Evolutionary conservation across 2,888 invertebrate species (phyloP).

Genomic region (Beris morrisii): DNA sequence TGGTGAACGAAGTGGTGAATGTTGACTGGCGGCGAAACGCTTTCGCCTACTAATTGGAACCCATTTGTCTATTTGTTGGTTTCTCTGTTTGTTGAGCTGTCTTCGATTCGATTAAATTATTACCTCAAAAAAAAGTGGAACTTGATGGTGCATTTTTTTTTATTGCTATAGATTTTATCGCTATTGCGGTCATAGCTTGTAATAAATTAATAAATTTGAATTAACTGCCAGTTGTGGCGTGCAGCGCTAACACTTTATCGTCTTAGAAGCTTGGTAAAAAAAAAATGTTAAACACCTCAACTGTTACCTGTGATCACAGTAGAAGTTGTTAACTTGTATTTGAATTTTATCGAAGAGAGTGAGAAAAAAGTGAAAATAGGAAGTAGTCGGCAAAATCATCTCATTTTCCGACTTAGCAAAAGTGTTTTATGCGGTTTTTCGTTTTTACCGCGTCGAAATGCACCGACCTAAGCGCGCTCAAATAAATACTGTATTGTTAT

Average conservation of each 20-base stretch:
- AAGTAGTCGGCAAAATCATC: neutral
- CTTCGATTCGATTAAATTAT: neutral
- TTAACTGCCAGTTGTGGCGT: neutral
- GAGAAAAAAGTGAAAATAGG: slow-evolving; percentile 27
- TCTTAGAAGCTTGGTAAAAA: neutral
- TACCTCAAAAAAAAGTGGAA: too few relatives aligned
- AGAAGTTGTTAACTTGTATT: neutral
- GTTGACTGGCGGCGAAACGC: neutral
- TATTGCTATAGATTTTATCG: too few relatives aligned
- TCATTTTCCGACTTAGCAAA: slow-evolving; percentile 22
- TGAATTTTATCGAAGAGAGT: neutral
- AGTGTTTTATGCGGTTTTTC: slow-evolving; percentile 25
- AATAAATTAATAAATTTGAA: neutral
- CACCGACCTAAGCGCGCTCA: too few relatives aligned
- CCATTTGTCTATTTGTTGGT: neutral
- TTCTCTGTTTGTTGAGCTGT: neutral
- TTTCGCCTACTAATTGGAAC: slow-evolving; percentile 1
- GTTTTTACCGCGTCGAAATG: slow-evolving; percentile 1
- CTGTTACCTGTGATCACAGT: neutral
- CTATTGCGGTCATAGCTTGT: too few relatives aligned
- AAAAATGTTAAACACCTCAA: neutral
- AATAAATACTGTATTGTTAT: too few relatives aligned
- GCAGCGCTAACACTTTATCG: neutral
- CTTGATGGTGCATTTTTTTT: too few relatives aligned
- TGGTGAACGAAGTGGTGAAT: neutral